Conservation (phyloP, 1,140 invertebrate genomes). For the Teleopsis dalmanni region DNA sequence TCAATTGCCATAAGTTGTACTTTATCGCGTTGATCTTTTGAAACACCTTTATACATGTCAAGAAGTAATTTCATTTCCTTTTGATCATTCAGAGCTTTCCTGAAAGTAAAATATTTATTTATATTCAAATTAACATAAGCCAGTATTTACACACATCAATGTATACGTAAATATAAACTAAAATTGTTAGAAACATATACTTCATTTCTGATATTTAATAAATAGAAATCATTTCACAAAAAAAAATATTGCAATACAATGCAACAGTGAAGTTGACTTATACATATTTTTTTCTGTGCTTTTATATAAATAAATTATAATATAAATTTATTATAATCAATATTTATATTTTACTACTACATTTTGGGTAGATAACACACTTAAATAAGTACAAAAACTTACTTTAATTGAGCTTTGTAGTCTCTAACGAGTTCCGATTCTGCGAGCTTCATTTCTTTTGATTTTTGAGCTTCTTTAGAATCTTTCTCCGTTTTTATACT, state of each 20-base stretch:
- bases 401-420: slow-evolving; percentile 87
- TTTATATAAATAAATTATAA: too few relatives aligned
- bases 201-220: too few relatives aligned
- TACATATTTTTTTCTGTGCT: too few relatives aligned
- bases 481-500: slow-evolving; percentile 51
- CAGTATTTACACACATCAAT: background rate
- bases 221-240: background rate
- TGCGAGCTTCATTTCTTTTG: slow-evolving; percentile 53
- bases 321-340: too few relatives aligned
- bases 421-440: slow-evolving; percentile 70
- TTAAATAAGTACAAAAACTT: too few relatives aligned
- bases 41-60: slow-evolving; percentile 95
- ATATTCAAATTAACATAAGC: background rate
- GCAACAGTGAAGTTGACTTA: too few relatives aligned
- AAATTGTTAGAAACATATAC: too few relatives aligned
- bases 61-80: slow-evolving; percentile 89
- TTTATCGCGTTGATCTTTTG: slow-evolving; percentile 93
- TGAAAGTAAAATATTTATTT: slow-evolving; percentile 43
- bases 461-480: slow-evolving; percentile 45
- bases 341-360: too few relatives aligned
- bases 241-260: too few relatives aligned
- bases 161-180: background rate
- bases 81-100: slow-evolving; percentile 86
- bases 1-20: slow-evolving; percentile 93
- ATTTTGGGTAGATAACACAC: too few relatives aligned